phyloP scores from a whole-genome alignment of 2,113 vertebrate genomes.

The Sinocyclocheilus anshuiensis region DNA sequence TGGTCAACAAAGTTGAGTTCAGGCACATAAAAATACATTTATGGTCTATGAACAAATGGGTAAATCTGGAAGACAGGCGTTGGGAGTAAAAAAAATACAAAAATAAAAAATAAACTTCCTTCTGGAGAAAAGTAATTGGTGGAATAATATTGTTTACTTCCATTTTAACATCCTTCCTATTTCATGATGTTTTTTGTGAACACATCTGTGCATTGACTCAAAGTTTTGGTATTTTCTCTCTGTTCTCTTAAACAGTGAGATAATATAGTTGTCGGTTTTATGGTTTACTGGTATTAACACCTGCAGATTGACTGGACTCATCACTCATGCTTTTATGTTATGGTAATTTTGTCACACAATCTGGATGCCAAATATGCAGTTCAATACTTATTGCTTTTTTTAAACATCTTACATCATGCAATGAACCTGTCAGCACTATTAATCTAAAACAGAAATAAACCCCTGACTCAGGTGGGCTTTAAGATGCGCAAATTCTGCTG shows the following conservation, averaged over 20 bases:
- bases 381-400: constrained; percentile 60
- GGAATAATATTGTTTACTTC: not conserved
- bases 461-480: constrained; percentile 54
- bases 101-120: not conserved
- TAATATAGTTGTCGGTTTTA: constrained; percentile 60
- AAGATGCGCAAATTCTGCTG: constrained; percentile 49
- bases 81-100: not conserved
- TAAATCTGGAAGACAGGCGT: not conserved
- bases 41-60: not conserved
- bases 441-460: constrained; percentile 64
- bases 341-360: constrained; percentile 63
- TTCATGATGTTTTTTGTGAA: not conserved
- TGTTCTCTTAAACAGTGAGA: not conserved
- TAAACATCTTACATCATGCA: constrained; percentile 63
- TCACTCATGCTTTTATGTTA: constrained; percentile 68
- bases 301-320: constrained; percentile 54
- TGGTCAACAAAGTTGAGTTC: not conserved
- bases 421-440: constrained; percentile 72
- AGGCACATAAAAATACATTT: not conserved
- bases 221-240: not conserved
- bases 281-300: constrained; percentile 62
- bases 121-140: not conserved
- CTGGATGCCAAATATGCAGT: constrained; percentile 50
- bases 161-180: not conserved
- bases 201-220: not conserved